Percentiles rank a stretch among this genome's conserved stretches.
These are phyloP conservation scores for Macrosiphum euphorbiae DNA, from an alignment of 2,888 invertebrate species.

Conservation along the genomic window DNA sequence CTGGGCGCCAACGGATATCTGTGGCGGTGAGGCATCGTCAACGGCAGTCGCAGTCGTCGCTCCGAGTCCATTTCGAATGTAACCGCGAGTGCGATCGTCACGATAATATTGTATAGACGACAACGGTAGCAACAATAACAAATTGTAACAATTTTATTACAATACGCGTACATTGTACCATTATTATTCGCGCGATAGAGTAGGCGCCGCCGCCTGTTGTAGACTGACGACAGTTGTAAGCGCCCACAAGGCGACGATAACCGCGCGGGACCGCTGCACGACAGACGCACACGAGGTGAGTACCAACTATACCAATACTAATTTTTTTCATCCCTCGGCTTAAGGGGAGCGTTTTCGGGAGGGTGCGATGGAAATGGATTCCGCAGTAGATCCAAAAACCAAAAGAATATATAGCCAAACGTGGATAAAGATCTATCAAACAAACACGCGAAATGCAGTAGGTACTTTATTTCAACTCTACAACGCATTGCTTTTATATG, in stretches of 20 bases:
- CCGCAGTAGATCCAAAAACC: too few species aligned
- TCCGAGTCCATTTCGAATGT: conserved; percentile 36
- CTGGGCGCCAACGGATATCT: conserved; percentile 59
- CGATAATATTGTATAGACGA: background rate
- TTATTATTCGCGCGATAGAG: background rate
- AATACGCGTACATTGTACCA: background rate
- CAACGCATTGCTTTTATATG: background rate
- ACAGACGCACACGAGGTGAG: background rate
- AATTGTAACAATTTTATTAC: background rate
- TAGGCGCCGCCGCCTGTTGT: background rate
- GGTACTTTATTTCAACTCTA: background rate
- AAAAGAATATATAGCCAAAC: too few species aligned
- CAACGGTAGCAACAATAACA: background rate
- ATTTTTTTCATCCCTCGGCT: background rate
- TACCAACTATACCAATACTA: background rate
- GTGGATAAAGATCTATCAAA: background rate
- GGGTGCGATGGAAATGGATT: background rate
- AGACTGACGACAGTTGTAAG: background rate
- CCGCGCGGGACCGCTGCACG: background rate
- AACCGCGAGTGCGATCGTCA: background rate
- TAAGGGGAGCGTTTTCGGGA: background rate
- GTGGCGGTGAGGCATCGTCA: background rate
- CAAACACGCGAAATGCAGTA: background rate
- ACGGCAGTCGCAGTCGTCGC: conserved; percentile 6
- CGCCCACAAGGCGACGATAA: background rate